Evolutionary conservation across 1,140 invertebrate species (phyloP).

Genomic region (Pogonognathellus flavescens): DNA sequence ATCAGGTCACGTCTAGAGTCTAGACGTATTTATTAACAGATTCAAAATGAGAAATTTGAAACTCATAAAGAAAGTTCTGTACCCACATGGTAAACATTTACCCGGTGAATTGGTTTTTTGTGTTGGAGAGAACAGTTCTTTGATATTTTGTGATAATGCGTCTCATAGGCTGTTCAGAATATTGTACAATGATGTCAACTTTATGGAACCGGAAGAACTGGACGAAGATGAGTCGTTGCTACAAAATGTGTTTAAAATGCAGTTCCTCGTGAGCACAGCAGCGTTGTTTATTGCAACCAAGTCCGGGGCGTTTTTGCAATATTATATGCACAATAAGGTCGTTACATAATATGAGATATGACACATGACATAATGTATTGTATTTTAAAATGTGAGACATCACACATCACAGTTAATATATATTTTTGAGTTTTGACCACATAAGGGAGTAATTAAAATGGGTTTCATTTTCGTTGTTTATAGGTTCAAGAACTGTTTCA

Average conservation of each 20-base stretch:
- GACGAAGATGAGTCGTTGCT: constrained; percentile 33
- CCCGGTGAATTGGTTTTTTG: constrained; percentile 27
- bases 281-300: constrained; percentile 51
- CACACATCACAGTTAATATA: too few relatives aligned
- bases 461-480: not conserved
- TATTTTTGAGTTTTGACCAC: too few relatives aligned
- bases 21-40: too few relatives aligned
- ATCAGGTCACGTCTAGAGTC: too few relatives aligned
- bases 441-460: too few relatives aligned
- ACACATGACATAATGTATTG: too few relatives aligned
- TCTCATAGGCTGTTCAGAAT: not conserved
- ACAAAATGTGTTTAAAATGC: constrained; percentile 54
- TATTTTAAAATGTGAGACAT: too few relatives aligned
- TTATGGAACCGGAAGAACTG: constrained; percentile 13
- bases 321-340: constrained; percentile 45
- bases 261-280: constrained; percentile 53
- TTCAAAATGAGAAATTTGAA: constrained; percentile 62
- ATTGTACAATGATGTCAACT: not conserved
- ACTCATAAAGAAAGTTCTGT: constrained; percentile 14
- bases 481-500: constrained; percentile 63
- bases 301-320: constrained; percentile 56
- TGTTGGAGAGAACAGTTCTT: constrained; percentile 53
- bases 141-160: constrained; percentile 13
- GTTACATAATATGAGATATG: too few relatives aligned
- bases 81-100: not conserved